Base-by-base conservation (phyloP, 1,140 invertebrate species). In the Calosoma granatense region DNA sequence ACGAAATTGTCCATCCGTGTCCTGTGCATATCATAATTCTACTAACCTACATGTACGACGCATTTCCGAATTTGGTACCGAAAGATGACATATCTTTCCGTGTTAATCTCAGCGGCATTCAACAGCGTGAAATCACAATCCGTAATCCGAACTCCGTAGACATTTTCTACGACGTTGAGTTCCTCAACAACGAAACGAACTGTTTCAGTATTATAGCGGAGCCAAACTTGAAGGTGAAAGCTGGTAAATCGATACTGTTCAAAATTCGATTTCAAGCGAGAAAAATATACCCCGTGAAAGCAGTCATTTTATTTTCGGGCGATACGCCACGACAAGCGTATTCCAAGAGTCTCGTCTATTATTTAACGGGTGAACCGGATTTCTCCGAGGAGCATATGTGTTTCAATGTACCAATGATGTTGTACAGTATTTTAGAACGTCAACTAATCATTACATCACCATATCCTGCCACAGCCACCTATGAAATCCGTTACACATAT, bases 11-110 rank as follows among this genome's bases (percentile, higher is more conserved):
- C 1, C 51, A 63, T 22, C 65, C 71, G 2, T 72, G 70, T 56
- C 57, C 59, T 26, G 57, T 75, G 1, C 64, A 72, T 21, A 71
- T 74, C 62, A 47, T 75, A 12, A 67, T 76, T 59, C 57, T 74
- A 11, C 56, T 70, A 3, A 51, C 53, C 9, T 72, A 75, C 62
- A 60, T 77, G 2, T 74, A 69, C 53, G 58, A 67, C 30, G 64
- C 63, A 14, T 54, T 76, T 0, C 69, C 71, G 6, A 63, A 63
- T 3, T 72, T 72, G 15, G 59, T 63, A 19, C 64, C 68, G 2
- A 62, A 41, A 9, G 53, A 64, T 41, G 59, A 59, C 15, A 23
- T 73, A 61, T 56, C 64, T 61, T 63, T 69, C 26, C 53, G 57
- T 9, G 53, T 61, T 3, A 53, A 61, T 2, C 53, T 69, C 20